These are phyloP conservation scores for Luscinia megarhynchos DNA, from an alignment of 2,797 vertebrate species.

Conservation along the genomic window DNA sequence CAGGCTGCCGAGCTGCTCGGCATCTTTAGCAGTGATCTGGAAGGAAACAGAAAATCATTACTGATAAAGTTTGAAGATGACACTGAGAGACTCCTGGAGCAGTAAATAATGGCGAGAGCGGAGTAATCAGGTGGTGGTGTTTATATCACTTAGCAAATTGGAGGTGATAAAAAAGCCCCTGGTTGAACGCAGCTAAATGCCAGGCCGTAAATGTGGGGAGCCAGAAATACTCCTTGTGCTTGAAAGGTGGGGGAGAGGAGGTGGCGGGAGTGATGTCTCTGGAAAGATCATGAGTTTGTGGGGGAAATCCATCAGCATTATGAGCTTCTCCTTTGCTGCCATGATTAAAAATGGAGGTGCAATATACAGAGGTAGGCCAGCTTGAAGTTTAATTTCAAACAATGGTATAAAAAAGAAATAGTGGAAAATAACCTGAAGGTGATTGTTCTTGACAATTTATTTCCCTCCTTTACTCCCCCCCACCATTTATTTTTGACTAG, in stretches of 20 bases:
- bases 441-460: background rate
- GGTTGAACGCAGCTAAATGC: constrained; percentile 45
- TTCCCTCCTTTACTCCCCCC: background rate
- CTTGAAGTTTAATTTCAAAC: constrained; percentile 8
- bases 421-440: background rate
- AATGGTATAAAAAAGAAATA: constrained; percentile 4
- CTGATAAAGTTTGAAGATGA: constrained; percentile 57
- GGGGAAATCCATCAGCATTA: constrained; percentile 23
- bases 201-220: background rate
- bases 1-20: background rate
- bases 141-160: constrained; percentile 52
- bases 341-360: background rate
- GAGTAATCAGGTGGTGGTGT: constrained; percentile 35
- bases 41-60: constrained; percentile 63
- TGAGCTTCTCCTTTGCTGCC: background rate
- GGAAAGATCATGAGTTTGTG: background rate
- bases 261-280: background rate
- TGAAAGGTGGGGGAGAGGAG: background rate
- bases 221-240: background rate
- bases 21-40: constrained; percentile 17
- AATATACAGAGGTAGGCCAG: background rate
- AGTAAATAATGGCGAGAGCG: constrained; percentile 31
- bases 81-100: constrained; percentile 28
- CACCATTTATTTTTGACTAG: background rate
- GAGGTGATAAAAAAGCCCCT: constrained; percentile 41